phyloP scores from a whole-genome alignment of 2,797 vertebrate species.

The Lithobates pipiens region DNA sequence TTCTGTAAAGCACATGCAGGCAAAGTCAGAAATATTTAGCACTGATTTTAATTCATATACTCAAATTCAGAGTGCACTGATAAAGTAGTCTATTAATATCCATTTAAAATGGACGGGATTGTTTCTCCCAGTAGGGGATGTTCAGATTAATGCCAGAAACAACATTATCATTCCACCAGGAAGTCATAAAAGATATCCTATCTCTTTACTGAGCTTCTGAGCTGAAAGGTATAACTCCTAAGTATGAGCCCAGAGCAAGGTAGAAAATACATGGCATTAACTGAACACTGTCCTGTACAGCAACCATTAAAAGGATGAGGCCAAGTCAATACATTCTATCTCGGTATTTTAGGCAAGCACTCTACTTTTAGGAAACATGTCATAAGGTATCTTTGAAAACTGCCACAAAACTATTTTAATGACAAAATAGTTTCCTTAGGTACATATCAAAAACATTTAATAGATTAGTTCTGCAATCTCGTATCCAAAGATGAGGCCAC shows the following conservation, averaged over 20 bases:
- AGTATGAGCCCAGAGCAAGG: not conserved
- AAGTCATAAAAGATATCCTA: conserved; percentile 5
- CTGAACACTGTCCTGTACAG: not conserved
- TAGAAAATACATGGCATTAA: not conserved
- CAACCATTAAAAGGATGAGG: not conserved
- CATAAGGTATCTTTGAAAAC: not conserved
- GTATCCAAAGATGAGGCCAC: too few species aligned
- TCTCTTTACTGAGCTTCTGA: conserved; percentile 5
- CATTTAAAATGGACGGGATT: conserved; percentile 3
- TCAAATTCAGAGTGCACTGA: not conserved
- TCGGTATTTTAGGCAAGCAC: not conserved
- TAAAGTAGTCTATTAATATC: conserved; percentile 3
- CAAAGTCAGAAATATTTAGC: not conserved
- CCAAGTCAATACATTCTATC: not conserved
- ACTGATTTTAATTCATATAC: not conserved
- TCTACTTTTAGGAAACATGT: not conserved
- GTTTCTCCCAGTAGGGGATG: conserved; percentile 11
- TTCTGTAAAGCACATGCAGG: not conserved
- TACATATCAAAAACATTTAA: too few species aligned
- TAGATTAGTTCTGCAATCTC: too few species aligned
- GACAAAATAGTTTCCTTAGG: too few species aligned
- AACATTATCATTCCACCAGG: not conserved
- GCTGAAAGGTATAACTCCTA: not conserved
- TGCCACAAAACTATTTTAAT: not conserved
- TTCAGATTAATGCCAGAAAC: not conserved